Evolutionary conservation across 2,113 vertebrate species (phyloP).

Genomic region (Vidua chalybeata): DNA sequence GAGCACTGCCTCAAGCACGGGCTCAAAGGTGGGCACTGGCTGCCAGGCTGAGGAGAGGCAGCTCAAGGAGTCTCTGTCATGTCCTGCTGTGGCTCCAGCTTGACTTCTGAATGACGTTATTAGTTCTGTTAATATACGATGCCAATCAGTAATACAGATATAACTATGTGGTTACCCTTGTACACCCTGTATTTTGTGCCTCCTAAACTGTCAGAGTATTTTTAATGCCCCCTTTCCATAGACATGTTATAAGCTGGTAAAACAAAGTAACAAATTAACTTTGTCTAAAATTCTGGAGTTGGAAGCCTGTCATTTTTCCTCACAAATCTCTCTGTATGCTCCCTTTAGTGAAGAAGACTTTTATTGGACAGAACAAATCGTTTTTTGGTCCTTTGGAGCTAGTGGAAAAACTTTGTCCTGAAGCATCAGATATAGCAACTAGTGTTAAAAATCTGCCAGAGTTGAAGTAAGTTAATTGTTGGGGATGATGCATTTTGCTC

Average conservation of each 20-base stretch:
- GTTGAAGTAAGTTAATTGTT: constrained; percentile 83
- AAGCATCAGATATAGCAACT: constrained; percentile 90
- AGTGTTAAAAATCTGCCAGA: constrained; percentile 95
- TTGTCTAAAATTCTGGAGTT: background rate
- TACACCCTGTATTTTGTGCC: background rate
- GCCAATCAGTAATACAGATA: background rate
- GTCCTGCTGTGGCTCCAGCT: background rate
- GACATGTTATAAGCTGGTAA: background rate
- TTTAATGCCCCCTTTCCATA: background rate
- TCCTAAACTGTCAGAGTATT: background rate
- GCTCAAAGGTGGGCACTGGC: constrained; percentile 83
- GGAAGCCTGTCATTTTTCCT: background rate
- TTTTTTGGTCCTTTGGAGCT: constrained; percentile 96
- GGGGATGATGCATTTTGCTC: background rate
- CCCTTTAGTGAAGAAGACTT: constrained; percentile 89
- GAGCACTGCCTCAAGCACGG: constrained; percentile 98
- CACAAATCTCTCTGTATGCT: constrained; percentile 31
- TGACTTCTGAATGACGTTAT: background rate
- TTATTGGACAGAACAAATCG: constrained; percentile 95
- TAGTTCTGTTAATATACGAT: rapidly evolving
- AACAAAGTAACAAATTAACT: background rate
- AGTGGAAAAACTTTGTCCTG: constrained; percentile 95
- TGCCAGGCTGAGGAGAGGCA: background rate
- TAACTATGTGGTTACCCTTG: background rate
- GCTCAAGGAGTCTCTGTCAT: rapidly evolving